phyloP scores from a whole-genome alignment of 2,888 invertebrate genomes.

The Tetramorium bicarinatum region DNA sequence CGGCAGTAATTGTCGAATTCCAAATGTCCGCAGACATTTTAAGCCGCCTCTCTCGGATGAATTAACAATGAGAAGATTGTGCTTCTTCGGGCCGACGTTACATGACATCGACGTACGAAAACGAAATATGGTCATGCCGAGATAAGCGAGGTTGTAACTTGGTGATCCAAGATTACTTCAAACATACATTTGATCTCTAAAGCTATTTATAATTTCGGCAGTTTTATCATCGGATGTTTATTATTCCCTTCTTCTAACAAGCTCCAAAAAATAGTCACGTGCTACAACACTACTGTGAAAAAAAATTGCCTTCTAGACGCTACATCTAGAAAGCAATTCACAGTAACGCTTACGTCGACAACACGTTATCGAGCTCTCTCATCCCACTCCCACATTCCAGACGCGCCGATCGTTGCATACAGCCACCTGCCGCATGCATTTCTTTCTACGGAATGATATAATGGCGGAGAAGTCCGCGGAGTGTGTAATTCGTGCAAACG shows the following conservation, averaged over 20 bases:
- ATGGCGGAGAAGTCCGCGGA: conserved; percentile 27
- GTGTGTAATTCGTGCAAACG: conserved; percentile 59
- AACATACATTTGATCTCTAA: background rate
- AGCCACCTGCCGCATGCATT: conserved; percentile 50
- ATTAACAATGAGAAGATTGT: conserved; percentile 38
- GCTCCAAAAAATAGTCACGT: background rate
- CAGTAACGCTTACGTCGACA: conserved; percentile 29
- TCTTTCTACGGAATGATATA: conserved; percentile 37
- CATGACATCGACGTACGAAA: conserved; percentile 30
- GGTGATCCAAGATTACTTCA: conserved; percentile 7
- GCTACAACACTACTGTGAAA: background rate
- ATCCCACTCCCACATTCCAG: conserved; percentile 54
- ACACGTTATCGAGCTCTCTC: conserved; percentile 45
- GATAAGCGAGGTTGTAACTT: conserved; percentile 12
- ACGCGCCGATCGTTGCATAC: conserved; percentile 44
- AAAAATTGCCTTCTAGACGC: conserved; percentile 11
- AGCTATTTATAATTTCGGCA: background rate
- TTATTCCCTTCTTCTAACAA: background rate
- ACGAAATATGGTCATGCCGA: conserved; percentile 1
- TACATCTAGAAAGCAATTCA: conserved; percentile 45
- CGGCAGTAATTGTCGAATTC: conserved; percentile 41
- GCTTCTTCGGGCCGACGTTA: conserved; percentile 7
- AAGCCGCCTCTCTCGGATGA: conserved; percentile 8
- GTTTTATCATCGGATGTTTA: background rate
- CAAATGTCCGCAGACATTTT: conserved; percentile 29